Percentiles rank a stretch among this genome's conserved stretches.
phyloP scores from a whole-genome alignment of 2,113 vertebrate species.

The Gavialis gangeticus region DNA sequence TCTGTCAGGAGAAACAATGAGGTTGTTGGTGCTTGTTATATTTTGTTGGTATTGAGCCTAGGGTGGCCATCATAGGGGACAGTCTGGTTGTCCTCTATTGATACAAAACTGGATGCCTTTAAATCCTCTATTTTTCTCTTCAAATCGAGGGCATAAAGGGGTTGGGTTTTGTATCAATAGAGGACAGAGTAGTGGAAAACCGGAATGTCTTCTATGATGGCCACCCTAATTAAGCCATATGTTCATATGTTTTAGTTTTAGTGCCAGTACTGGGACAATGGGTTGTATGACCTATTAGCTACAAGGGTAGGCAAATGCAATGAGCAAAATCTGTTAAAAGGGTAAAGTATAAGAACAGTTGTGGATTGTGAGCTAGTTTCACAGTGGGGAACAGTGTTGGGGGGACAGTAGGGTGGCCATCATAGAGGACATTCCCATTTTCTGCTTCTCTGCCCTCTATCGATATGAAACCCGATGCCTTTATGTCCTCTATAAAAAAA shows the following conservation, averaged over 20 bases:
- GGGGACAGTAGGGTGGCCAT: neutral
- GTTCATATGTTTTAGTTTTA: neutral
- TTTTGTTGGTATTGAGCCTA: neutral
- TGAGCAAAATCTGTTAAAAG: neutral
- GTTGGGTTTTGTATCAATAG: no score
- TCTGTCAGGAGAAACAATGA: neutral
- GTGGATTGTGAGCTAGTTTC: neutral
- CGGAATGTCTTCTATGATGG: no score
- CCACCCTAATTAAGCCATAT: neutral
- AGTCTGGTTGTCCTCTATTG: no score
- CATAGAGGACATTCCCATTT: no score
- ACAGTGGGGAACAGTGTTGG: neutral
- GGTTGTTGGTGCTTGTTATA: neutral
- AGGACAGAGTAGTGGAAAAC: no score
- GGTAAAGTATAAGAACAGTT: neutral
- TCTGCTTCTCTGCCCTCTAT: no score
- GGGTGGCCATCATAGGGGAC: no score
- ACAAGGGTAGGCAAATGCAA: conserved; percentile 48
- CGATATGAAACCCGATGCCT: no score
- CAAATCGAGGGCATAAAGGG: no score
- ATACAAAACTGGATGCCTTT: no score
- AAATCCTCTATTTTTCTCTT: no score
- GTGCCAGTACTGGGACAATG: conserved; percentile 53
- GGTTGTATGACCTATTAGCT: conserved; percentile 42
- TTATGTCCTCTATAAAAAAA: no score